Evolutionary conservation across 1,140 invertebrate genomes (phyloP).

Genomic region (Nasonia vitripennis): DNA sequence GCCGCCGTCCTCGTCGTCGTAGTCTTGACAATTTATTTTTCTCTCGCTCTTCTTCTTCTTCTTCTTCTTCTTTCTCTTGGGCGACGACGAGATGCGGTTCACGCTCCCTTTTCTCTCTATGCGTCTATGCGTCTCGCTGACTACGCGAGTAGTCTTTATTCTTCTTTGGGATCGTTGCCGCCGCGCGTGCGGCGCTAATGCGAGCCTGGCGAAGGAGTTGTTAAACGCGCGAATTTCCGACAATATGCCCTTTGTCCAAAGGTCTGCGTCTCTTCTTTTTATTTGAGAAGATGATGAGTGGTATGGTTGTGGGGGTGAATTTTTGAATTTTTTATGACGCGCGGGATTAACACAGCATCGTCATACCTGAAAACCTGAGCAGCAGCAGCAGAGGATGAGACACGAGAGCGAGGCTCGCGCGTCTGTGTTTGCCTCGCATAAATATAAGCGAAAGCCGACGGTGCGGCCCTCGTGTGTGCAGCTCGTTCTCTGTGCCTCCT

Average conservation of each 20-base stretch:
- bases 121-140: not conserved
- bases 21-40: slow-evolving; percentile 27
- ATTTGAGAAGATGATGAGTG: no score
- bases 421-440: slow-evolving; percentile 33
- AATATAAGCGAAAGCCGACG: not conserved
- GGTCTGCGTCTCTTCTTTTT: no score
- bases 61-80: slow-evolving; percentile 23
- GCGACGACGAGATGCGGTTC: not conserved
- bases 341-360: no score
- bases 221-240: not conserved
- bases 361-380: no score
- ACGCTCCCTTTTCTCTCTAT: not conserved
- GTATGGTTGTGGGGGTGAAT: no score
- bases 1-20: not conserved
- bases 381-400: no score
- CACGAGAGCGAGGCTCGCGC: not conserved
- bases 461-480: not conserved
- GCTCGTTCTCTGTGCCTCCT: not conserved
- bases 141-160: not conserved
- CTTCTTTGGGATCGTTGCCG: no score
- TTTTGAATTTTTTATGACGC: no score
- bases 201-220: not conserved
- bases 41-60: slow-evolving; percentile 24
- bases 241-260: no score
- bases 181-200: not conserved